Conservation (phyloP, 1,140 invertebrate genomes). For the Apis florea region DNA sequence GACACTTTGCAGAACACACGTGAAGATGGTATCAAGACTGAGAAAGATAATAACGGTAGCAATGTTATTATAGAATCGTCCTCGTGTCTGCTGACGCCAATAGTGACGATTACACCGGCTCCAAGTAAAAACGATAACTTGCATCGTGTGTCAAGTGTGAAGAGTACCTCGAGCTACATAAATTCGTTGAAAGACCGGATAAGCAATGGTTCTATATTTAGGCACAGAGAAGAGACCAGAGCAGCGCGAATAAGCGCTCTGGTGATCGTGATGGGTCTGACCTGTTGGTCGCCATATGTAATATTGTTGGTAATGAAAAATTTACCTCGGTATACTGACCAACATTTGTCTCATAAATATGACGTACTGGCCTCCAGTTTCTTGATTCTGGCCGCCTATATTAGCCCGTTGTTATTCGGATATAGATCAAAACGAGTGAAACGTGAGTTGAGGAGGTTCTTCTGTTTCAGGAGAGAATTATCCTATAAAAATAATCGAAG, state of each 20-base stretch:
- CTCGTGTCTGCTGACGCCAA: constrained; percentile 69
- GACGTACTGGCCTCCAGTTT: constrained; percentile 83
- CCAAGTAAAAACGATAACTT: constrained; percentile 75
- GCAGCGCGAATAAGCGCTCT: constrained; percentile 89
- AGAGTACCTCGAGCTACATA: constrained; percentile 82
- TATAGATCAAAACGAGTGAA: constrained; percentile 88
- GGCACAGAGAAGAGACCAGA: constrained; percentile 90
- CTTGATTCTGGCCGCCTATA: constrained; percentile 85
- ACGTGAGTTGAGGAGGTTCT: constrained; percentile 84
- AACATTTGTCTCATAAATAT: constrained; percentile 74
- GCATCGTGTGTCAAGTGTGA: constrained; percentile 74
- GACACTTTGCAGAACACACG: neutral
- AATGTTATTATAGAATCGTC: constrained; percentile 31
- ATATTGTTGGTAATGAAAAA: constrained; percentile 79
- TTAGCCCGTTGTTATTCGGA: constrained; percentile 89
- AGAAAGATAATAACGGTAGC: neutral
- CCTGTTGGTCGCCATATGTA: constrained; percentile 86
- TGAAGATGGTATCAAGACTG: constrained; percentile 25
- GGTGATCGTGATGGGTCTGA: constrained; percentile 86
- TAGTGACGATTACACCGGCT: constrained; percentile 79
- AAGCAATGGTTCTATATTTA: constrained; percentile 91
- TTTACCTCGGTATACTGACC: constrained; percentile 74
- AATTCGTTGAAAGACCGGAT: constrained; percentile 87
- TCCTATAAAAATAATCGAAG: constrained; percentile 78
- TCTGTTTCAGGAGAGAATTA: constrained; percentile 79